These are phyloP conservation scores for Cataglyphis rosenhaueri DNA, from an alignment of 2,888 invertebrate species.

Conservation along the genomic window DNA sequence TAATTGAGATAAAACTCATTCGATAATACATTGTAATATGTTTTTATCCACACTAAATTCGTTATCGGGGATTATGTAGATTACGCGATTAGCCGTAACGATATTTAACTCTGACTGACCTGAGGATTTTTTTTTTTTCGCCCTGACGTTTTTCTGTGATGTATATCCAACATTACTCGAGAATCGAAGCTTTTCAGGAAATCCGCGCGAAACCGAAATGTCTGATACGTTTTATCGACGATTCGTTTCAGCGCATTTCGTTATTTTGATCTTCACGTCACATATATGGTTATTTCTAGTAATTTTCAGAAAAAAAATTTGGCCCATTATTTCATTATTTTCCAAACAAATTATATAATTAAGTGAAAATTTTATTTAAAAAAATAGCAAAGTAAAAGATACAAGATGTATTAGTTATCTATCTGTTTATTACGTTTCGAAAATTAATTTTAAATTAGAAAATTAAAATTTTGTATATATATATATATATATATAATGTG, in stretches of 20 bases:
- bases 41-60: constrained; percentile 53
- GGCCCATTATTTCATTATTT: neutral
- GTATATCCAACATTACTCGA: neutral
- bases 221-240: neutral
- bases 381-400: neutral
- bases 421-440: neutral
- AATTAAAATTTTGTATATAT: neutral
- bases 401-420: neutral
- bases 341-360: neutral
- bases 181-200: neutral
- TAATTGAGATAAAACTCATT: constrained; percentile 50
- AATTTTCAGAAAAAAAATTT: neutral
- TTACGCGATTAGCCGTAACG: neutral
- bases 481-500: neutral
- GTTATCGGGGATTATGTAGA: constrained; percentile 40
- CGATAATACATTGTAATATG: constrained; percentile 38
- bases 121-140: neutral
- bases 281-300: neutral
- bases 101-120: constrained; percentile 10
- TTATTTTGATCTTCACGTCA: neutral
- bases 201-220: neutral
- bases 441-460: neutral
- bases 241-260: neutral
- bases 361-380: neutral
- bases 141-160: constrained; percentile 2